Evolutionary conservation across 2,113 vertebrate genomes (phyloP).

Genomic region (Sinocyclocheilus rhinocerous): DNA sequence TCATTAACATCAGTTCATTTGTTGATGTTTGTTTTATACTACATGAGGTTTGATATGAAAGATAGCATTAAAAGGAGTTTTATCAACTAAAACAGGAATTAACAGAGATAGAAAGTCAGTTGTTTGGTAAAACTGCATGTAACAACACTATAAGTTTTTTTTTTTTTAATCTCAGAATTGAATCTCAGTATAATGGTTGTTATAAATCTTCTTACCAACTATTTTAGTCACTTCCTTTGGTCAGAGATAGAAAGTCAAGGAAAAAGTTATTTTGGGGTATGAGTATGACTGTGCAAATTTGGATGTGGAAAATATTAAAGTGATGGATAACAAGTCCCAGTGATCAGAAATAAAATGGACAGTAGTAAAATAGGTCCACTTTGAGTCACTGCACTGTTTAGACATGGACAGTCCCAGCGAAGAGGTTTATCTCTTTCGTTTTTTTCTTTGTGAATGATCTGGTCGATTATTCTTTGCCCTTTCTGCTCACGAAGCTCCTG

Average conservation of each 20-base stretch:
- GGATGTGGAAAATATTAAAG: neutral
- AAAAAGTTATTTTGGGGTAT: neutral
- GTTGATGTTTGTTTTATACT: neutral
- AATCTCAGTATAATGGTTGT: neutral
- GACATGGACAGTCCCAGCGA: constrained; percentile 52
- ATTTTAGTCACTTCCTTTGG: neutral
- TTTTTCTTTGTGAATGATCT: constrained; percentile 42
- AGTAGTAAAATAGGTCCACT: constrained; percentile 22
- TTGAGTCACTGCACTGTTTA: constrained; percentile 35
- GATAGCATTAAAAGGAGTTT: neutral
- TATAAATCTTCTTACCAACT: neutral
- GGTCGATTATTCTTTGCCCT: constrained; percentile 32
- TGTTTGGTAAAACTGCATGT: neutral
- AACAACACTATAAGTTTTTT: neutral
- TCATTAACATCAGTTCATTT: constrained; percentile 13
- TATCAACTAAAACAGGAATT: neutral
- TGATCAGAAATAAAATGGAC: constrained; percentile 17
- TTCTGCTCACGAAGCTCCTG: constrained; percentile 60
- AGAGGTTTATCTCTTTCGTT: neutral
- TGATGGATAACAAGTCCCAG: constrained; percentile 4
- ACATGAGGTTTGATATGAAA: neutral
- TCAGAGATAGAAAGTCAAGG: neutral
- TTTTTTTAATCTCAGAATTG: no score
- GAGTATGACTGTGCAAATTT: neutral
- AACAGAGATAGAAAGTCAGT: neutral